These are phyloP conservation scores for human DNA, from an alignment of 2,113 vertebrate species.

Conservation along the genomic window GRCh38 chr1:59922001-59922500, in stretches of 20 bases:
- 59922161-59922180: too few species aligned
- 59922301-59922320: neutral
- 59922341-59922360: neutral
- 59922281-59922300: neutral
- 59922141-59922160: too few species aligned
- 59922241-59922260: neutral
- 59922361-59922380: neutral
- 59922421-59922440: neutral
- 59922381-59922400: neutral
- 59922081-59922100: too few species aligned
- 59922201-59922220: neutral
- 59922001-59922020: too few species aligned
- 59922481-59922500: neutral
- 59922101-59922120: too few species aligned
- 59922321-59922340: neutral
- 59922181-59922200: neutral
- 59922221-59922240: neutral
- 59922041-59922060: too few species aligned
- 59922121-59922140: too few species aligned
- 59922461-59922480: neutral
- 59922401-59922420: neutral
- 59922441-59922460: neutral
- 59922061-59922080: too few species aligned
- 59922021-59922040: too few species aligned
- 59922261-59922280: neutral